phyloP scores from a whole-genome alignment of 1,140 invertebrate species.

The Brachionus angularis region DNA sequence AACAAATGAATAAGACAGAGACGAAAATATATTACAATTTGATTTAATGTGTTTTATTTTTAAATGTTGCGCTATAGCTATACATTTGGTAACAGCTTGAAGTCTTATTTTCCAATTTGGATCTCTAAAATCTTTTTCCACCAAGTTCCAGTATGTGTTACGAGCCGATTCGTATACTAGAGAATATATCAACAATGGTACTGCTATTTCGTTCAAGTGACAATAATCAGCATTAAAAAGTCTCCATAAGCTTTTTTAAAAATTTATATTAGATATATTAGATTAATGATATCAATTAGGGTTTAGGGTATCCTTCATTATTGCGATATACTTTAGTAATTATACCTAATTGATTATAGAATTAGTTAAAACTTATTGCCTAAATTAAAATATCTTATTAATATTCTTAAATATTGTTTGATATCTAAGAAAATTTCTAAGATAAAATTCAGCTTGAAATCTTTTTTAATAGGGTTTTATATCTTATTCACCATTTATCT shows the following conservation, averaged over 20 bases:
- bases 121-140: constrained; percentile 82
- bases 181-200: constrained; percentile 86
- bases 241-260: constrained; percentile 76
- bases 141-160: constrained; percentile 87
- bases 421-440: too few species aligned
- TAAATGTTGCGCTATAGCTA: constrained; percentile 84
- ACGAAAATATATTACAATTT: constrained; percentile 79
- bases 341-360: too few species aligned
- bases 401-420: neutral
- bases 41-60: constrained; percentile 77
- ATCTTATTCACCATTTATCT: too few species aligned
- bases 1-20: constrained; percentile 90
- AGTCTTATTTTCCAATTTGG: constrained; percentile 82
- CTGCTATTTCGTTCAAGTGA: constrained; percentile 80
- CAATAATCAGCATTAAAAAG: constrained; percentile 85
- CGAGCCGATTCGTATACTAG: constrained; percentile 83
- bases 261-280: neutral
- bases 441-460: too few species aligned
- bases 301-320: too few species aligned
- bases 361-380: too few species aligned
- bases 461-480: too few species aligned
- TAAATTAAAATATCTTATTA: too few species aligned
- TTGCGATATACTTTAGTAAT: too few species aligned
- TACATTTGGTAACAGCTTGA: constrained; percentile 84
- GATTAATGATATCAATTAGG: too few species aligned